Evolutionary conservation across 1,140 invertebrate species (phyloP).

Genomic region (Brachionus manjavacas): DNA sequence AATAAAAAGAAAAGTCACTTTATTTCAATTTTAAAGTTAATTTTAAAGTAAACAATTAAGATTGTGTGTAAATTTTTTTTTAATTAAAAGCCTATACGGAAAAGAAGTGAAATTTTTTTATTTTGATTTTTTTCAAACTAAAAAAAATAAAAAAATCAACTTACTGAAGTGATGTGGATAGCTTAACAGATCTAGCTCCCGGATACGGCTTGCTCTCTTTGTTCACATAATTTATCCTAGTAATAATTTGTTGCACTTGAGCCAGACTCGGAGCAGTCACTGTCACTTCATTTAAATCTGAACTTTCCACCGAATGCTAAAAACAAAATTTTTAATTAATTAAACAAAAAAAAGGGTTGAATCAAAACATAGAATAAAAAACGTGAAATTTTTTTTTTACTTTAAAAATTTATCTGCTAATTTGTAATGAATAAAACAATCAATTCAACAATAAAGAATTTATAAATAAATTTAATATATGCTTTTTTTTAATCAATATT

Average conservation of each 20-base stretch:
- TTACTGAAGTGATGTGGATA: not conserved
- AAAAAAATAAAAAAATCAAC: not conserved
- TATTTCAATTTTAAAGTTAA: too few relatives aligned
- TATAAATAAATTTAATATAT: too few relatives aligned
- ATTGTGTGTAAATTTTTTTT: too few relatives aligned
- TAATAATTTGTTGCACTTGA: not conserved
- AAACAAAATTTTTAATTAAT: not conserved
- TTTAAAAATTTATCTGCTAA: too few relatives aligned
- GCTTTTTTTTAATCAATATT: too few relatives aligned
- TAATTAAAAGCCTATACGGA: too few relatives aligned
- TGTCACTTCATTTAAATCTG: not conserved
- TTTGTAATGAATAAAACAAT: too few relatives aligned
- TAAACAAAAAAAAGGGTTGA: not conserved
- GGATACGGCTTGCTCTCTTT: not conserved
- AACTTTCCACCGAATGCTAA: not conserved
- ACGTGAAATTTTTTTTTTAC: too few relatives aligned
- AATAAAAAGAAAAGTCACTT: too few relatives aligned
- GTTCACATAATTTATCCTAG: not conserved
- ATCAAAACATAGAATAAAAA: too few relatives aligned
- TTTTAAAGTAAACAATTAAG: too few relatives aligned
- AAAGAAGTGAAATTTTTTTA: not conserved
- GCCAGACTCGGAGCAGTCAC: not conserved
- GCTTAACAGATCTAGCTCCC: not conserved
- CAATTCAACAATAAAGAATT: too few relatives aligned
- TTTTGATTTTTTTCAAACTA: not conserved